These are phyloP conservation scores for Leptinotarsa texana DNA, from an alignment of 1,140 invertebrate genomes.

Conservation along the genomic window DNA sequence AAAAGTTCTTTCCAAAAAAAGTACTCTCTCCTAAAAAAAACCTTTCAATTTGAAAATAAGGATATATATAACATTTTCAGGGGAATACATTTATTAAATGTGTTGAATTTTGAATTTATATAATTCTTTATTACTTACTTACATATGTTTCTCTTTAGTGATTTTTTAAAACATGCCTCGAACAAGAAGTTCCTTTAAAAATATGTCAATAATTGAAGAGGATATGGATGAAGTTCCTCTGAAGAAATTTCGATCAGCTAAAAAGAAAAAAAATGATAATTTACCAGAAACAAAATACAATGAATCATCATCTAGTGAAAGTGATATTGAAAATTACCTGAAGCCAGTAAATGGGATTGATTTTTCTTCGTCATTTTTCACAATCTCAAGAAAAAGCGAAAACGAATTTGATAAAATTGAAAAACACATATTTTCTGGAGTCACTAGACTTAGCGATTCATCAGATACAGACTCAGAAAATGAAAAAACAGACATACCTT, in stretches of 20 bases:
- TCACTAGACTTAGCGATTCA: slow-evolving; percentile 30
- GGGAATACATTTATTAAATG: no score
- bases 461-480: slow-evolving; percentile 48
- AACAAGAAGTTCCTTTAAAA: slow-evolving; percentile 12
- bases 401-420: slow-evolving; percentile 50
- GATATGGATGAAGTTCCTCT: slow-evolving; percentile 30
- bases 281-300: neutral
- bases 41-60: no score
- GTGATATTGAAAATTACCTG: slow-evolving; percentile 57
- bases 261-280: slow-evolving; percentile 13
- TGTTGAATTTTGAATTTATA: no score
- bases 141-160: no score
- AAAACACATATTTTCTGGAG: slow-evolving; percentile 45
- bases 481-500: slow-evolving; percentile 12
- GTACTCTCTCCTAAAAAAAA: no score
- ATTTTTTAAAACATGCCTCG: neutral
- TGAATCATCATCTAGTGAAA: slow-evolving; percentile 53
- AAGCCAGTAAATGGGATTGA: slow-evolving; percentile 55
- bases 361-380: slow-evolving; percentile 55
- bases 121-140: no score
- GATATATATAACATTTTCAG: no score
- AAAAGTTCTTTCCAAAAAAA: no score
- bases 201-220: slow-evolving; percentile 10
- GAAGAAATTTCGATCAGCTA: slow-evolving; percentile 3
- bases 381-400: slow-evolving; percentile 34